phyloP scores from a whole-genome alignment of 1,140 invertebrate genomes.

The Sinonovacula constricta region DNA sequence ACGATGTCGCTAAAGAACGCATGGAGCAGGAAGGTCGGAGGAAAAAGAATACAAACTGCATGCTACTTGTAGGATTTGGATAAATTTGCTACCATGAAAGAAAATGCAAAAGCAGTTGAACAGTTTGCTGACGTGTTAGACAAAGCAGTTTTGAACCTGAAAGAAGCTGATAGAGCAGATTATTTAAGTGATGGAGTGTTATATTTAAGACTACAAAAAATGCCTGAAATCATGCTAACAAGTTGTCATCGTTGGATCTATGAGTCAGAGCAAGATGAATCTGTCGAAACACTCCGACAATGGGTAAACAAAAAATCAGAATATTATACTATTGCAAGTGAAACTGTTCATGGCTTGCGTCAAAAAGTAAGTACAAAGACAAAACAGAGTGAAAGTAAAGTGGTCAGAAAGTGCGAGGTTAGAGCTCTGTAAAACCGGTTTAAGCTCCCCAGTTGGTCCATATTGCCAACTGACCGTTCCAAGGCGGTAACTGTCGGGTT shows the following conservation, averaged over 20 bases:
- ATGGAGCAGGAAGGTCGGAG: conserved; percentile 18
- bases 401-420: not conserved
- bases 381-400: not conserved
- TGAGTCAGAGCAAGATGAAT: conserved; percentile 1
- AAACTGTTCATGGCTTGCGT: not conserved
- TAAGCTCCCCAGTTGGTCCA: not conserved
- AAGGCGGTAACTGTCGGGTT: too few species aligned
- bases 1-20: conserved; percentile 35
- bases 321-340: not conserved
- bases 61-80: conserved; percentile 6
- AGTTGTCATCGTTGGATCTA: conserved; percentile 11
- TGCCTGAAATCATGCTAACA: conserved; percentile 1
- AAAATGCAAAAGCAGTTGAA: not conserved
- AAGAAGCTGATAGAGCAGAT: not conserved
- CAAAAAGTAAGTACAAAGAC: not conserved
- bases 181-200: not conserved
- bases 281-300: conserved; percentile 1
- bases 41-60: not conserved
- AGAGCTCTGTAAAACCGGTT: not conserved
- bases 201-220: not conserved
- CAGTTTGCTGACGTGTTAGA: not conserved
- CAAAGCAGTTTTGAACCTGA: not conserved
- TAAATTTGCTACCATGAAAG: not conserved
- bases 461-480: not conserved
- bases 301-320: conserved; percentile 15